Evolutionary conservation across 2,888 invertebrate species (phyloP).

Genomic region (Mimachlamys varia): DNA sequence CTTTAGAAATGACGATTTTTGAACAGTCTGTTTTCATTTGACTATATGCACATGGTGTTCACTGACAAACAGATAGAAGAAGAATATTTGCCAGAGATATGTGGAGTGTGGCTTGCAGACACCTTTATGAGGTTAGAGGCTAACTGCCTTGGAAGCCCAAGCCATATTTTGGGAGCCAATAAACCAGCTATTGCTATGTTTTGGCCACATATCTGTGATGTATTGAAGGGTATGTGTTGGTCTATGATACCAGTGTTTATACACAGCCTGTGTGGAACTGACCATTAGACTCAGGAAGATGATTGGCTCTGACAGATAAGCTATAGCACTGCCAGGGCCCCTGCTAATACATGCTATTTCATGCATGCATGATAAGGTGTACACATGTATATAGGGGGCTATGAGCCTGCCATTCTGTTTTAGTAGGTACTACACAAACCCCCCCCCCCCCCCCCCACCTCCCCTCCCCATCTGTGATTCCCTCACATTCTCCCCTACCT

Average conservation of each 20-base stretch:
- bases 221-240: not conserved
- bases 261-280: not conserved
- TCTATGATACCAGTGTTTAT: not conserved
- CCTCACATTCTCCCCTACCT: not conserved
- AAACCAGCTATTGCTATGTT: constrained; percentile 1
- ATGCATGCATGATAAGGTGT: constrained; percentile 29
- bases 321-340: constrained; percentile 3
- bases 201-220: constrained; percentile 2
- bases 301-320: not conserved
- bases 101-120: not conserved
- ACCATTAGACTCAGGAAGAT: not conserved
- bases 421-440: not conserved
- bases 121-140: not conserved
- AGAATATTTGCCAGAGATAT: too few relatives aligned
- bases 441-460: not conserved
- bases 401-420: not conserved
- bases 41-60: too few relatives aligned
- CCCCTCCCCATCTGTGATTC: not conserved
- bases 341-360: constrained; percentile 31
- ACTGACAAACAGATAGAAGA: too few relatives aligned
- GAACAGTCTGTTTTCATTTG: too few relatives aligned
- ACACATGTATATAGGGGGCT: constrained; percentile 10
- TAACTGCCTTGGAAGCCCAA: not conserved
- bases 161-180: not conserved
- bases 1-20: too few relatives aligned